A percentile compares a stretch with the other conserved stretches of the same genome.
Evolutionary conservation across 2,797 vertebrate genomes (phyloP).

Genomic region (Mormyrus proboscirostris): DNA sequence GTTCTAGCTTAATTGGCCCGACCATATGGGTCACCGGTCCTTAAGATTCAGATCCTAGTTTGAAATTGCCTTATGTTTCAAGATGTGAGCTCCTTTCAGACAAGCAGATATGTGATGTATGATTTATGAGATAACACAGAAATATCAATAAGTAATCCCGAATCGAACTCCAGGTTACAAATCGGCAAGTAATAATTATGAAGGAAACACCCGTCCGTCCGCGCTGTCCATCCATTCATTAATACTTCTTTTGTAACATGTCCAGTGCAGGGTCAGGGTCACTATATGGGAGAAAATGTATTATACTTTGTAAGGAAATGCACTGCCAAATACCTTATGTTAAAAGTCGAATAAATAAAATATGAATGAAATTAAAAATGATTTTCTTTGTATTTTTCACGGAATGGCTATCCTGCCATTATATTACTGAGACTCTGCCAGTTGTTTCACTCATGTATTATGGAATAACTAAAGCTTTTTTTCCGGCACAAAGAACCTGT

Average conservation of each 20-base stretch:
- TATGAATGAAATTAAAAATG: background rate
- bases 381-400: background rate
- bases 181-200: background rate
- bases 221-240: background rate
- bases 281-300: background rate
- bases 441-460: background rate
- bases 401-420: background rate
- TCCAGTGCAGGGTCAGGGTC: background rate
- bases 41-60: background rate
- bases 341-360: background rate
- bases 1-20: background rate
- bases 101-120: background rate
- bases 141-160: background rate
- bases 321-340: background rate
- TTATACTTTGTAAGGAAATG: background rate
- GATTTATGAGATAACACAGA: background rate
- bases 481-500: background rate
- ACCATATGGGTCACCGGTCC: background rate
- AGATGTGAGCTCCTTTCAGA: background rate
- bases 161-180: background rate
- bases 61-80: background rate
- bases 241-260: background rate
- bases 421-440: background rate
- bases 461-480: background rate
- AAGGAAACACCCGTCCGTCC: background rate